Base-by-base conservation (phyloP, 2,113 vertebrate species). In the Rhegmatorhina hoffmannsi region DNA sequence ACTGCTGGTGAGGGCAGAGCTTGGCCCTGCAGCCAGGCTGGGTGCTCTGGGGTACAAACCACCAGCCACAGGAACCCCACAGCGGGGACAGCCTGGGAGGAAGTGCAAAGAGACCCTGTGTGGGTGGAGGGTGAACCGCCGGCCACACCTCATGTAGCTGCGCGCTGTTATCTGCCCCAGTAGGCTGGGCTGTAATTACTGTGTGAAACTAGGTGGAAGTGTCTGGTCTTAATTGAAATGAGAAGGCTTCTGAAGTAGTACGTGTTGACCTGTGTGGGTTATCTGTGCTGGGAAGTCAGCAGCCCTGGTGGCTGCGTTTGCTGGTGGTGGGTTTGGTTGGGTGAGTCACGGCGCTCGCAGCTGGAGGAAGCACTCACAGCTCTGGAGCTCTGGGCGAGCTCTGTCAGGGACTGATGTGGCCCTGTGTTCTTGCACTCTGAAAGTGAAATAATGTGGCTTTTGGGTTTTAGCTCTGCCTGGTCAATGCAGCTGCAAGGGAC, bases 171-270 rank as follows among this genome's bases (percentile, higher is more conserved):
- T 33, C 92, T 91, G 81, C 84, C 26, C 38, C 46, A 0, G 8
- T 36, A 34, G 29, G 74, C 81, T 38, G 17, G 34, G 33, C 87
- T 64, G 46, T 78, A 75, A 89, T 91, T 89, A 63, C 52, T 15
- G 66, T 5, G 38, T 14, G 75, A 47, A 92, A 20, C 38, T 9
- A 44, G 44, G 70, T 84, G n/a, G 24, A 78, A 96, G 62, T 60
- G 92, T 87, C 90, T 95, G 1, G 81, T 36, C 60, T 72, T 68
- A 75, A 94, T 95, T 79, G 82, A 84, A 95, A 82, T 59, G 93
- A 95, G 84, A 31, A 0, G 44, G 74, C 20, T 28, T 84, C 23
- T 79, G 3, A 29, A 63, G 53, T 47, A 9, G 2, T 28, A 0
- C 0, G 0, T 1, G 34, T 11, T 62, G 64, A 5, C n/a, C 64